Percentiles rank a stretch among this genome's conserved stretches.
These are phyloP conservation scores for Leucoraja ocellata DNA, from an alignment of 2,797 vertebrate genomes.

Conservation along the genomic window DNA sequence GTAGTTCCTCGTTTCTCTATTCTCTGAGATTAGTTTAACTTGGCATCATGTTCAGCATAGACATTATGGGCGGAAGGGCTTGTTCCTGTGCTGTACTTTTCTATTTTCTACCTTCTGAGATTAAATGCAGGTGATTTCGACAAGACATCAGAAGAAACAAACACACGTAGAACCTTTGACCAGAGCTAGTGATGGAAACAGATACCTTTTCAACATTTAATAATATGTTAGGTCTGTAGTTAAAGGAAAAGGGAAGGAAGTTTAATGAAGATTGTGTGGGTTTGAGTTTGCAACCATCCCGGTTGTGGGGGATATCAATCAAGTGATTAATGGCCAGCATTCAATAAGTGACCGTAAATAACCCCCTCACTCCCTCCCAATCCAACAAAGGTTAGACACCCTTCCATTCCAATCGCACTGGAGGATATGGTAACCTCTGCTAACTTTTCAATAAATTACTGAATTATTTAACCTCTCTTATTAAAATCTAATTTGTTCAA, in stretches of 20 bases:
- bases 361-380: too few relatives aligned
- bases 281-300: neutral
- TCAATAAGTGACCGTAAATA: neutral
- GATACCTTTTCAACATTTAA: neutral
- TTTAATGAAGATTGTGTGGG: neutral
- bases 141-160: neutral
- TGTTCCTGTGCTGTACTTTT: too few relatives aligned
- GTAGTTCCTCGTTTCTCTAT: too few relatives aligned
- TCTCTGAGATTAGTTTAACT: too few relatives aligned
- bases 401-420: neutral
- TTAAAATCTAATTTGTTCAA: constrained; percentile 23
- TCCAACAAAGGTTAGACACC: neutral
- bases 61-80: too few relatives aligned
- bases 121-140: neutral
- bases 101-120: too few relatives aligned
- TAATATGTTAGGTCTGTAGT: neutral
- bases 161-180: neutral
- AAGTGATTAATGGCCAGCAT: neutral
- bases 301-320: neutral
- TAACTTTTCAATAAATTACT: neutral
- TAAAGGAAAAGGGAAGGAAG: neutral
- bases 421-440: neutral
- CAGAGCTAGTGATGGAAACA: neutral
- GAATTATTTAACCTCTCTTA: constrained; percentile 9
- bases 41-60: too few relatives aligned